Conservation (phyloP, 2,113 vertebrate genomes). For the Choloepus hoffmanni region DNA sequence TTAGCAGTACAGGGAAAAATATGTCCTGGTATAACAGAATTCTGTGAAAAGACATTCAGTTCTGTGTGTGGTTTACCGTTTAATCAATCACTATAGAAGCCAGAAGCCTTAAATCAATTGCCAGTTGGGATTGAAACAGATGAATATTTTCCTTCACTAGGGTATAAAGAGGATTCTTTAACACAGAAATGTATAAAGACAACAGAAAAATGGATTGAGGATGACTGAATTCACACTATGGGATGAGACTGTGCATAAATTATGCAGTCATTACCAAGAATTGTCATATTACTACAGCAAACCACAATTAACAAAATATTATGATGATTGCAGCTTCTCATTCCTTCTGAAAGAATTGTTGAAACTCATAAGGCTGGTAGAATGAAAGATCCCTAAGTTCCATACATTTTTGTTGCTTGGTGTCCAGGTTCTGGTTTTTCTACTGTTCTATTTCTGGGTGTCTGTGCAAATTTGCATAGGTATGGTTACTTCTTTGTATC, state of each 20-base stretch:
- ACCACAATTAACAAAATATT: neutral
- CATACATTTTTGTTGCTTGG: neutral
- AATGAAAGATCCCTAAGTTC: neutral
- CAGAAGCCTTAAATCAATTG: neutral
- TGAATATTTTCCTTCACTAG: neutral
- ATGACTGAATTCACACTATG: neutral
- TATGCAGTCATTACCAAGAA: neutral
- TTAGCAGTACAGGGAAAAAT: neutral
- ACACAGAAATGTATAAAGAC: slow-evolving; percentile 5
- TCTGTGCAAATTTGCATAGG: neutral
- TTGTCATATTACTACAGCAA: neutral
- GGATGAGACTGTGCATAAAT: neutral
- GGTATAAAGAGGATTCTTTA: neutral
- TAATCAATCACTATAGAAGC: neutral
- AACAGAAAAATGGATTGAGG: neutral
- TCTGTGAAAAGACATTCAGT: neutral
- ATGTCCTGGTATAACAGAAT: neutral
- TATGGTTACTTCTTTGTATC: neutral
- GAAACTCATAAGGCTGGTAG: neutral
- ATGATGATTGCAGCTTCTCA: neutral
- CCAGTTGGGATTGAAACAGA: neutral
- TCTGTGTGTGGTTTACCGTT: neutral
- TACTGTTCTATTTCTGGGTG: neutral
- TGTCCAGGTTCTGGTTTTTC: neutral
- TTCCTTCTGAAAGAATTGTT: neutral